phyloP scores from a whole-genome alignment of 2,888 invertebrate species.

The Argynnis bischoffii region DNA sequence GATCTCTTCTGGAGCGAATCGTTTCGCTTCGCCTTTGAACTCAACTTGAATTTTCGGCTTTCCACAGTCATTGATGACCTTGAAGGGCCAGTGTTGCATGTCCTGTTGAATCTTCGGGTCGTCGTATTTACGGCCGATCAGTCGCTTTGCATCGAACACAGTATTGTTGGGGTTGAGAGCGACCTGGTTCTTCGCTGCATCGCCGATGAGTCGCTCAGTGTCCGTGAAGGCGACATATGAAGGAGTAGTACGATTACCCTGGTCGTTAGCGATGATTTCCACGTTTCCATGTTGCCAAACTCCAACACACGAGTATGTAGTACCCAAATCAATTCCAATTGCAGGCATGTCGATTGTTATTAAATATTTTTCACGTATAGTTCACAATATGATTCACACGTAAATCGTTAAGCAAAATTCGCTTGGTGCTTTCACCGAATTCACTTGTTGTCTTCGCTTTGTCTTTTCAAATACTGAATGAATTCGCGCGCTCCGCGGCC shows the following conservation, averaged over 20 bases:
- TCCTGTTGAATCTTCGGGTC: constrained; percentile 90
- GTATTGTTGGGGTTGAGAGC: constrained; percentile 89
- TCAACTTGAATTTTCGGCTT: constrained; percentile 87
- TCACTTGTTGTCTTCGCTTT: constrained; percentile 50
- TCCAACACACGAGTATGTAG: constrained; percentile 93
- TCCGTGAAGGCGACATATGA: constrained; percentile 95
- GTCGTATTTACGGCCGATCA: constrained; percentile 90
- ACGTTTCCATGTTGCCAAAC: constrained; percentile 92
- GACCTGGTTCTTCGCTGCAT: constrained; percentile 93
- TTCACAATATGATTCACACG: constrained; percentile 22
- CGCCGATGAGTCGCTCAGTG: constrained; percentile 91
- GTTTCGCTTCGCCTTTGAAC: constrained; percentile 84
- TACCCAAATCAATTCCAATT: constrained; percentile 87
- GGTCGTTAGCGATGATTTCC: constrained; percentile 93
- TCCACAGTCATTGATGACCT: constrained; percentile 84
- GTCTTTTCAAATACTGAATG: constrained; percentile 66
- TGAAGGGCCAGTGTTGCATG: constrained; percentile 93
- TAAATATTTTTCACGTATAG: constrained; percentile 26
- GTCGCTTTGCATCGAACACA: constrained; percentile 89
- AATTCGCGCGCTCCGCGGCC: constrained; percentile 53
- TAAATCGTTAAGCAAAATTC: not conserved
- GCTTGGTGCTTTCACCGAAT: constrained; percentile 48
- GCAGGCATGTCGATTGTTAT: constrained; percentile 61
- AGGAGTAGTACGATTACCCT: constrained; percentile 93
- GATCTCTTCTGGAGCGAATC: constrained; percentile 86